These are phyloP conservation scores for Procambarus virginalis DNA, from an alignment of 1,140 invertebrate species.

Conservation along the genomic window DNA sequence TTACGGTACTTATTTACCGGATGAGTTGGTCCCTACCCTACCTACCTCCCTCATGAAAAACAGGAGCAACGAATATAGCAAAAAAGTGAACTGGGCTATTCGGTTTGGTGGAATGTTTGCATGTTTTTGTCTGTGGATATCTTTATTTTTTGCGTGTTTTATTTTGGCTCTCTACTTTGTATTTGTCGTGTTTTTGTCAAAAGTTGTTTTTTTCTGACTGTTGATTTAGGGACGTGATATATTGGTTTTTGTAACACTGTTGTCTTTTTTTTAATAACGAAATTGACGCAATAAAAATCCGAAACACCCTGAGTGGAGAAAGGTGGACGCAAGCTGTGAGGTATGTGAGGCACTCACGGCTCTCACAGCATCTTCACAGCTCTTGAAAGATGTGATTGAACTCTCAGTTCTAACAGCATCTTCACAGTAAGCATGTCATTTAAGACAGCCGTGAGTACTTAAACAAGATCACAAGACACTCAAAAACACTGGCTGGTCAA, in stretches of 20 bases:
- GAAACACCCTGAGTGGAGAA: background rate
- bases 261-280: background rate
- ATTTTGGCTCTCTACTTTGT: background rate
- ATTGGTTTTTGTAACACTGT: background rate
- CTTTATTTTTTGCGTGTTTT: background rate
- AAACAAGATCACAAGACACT: no score
- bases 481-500: no score
- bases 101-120: background rate
- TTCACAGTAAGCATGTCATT: no score
- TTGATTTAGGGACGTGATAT: background rate
- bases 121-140: background rate
- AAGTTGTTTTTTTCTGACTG: background rate
- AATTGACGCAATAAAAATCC: conserved; percentile 4
- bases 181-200: background rate
- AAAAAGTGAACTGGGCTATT: background rate
- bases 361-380: background rate
- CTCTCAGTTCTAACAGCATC: no score
- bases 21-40: no score
- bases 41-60: background rate
- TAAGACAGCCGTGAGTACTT: no score
- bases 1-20: no score
- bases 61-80: background rate
- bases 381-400: background rate
- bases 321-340: background rate
- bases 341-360: background rate